Percentiles rank a stretch among this genome's conserved stretches.
Evolutionary conservation across 2,113 vertebrate species (phyloP).

Genomic region (Alosa alosa): DNA sequence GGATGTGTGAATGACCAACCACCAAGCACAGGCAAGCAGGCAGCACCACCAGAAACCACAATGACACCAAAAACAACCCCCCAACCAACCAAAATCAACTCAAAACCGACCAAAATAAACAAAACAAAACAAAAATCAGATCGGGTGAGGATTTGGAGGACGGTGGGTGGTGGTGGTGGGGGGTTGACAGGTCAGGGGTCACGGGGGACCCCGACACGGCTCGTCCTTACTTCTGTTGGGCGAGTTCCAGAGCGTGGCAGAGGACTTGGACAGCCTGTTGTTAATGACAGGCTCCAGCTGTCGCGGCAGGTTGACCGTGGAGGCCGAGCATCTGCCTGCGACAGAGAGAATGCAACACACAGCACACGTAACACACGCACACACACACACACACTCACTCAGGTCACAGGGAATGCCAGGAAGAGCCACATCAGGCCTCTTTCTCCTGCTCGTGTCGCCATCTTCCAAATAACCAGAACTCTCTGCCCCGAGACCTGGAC

Average conservation of each 20-base stretch:
- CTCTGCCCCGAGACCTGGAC: constrained; percentile 81
- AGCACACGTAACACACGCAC: not conserved
- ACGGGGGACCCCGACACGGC: constrained; percentile 60
- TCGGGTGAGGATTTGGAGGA: constrained; percentile 47
- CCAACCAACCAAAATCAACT: constrained; percentile 26
- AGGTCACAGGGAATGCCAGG: constrained; percentile 5
- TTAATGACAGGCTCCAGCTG: constrained; percentile 98
- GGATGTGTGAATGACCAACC: constrained; percentile 63
- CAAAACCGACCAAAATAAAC: constrained; percentile 43
- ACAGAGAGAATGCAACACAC: constrained; percentile 77
- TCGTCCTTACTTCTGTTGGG: constrained; percentile 97
- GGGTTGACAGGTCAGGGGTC: constrained; percentile 37
- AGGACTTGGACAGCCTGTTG: constrained; percentile 99
- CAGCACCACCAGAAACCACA: constrained; percentile 64
- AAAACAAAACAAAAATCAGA: constrained; percentile 46
- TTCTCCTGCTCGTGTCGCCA: not conserved
- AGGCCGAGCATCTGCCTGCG: constrained; percentile 94
- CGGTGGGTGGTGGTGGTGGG: constrained; percentile 26
- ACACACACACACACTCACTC: not conserved
- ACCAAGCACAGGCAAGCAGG: constrained; percentile 74
- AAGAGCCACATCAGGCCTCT: not conserved
- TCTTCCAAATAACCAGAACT: not conserved
- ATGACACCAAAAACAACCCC: constrained; percentile 28
- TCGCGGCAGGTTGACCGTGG: constrained; percentile 98
- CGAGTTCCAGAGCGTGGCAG: constrained; percentile 98